phyloP scores from a whole-genome alignment of 2,888 invertebrate species.

The Cerceris ruficornis region DNA sequence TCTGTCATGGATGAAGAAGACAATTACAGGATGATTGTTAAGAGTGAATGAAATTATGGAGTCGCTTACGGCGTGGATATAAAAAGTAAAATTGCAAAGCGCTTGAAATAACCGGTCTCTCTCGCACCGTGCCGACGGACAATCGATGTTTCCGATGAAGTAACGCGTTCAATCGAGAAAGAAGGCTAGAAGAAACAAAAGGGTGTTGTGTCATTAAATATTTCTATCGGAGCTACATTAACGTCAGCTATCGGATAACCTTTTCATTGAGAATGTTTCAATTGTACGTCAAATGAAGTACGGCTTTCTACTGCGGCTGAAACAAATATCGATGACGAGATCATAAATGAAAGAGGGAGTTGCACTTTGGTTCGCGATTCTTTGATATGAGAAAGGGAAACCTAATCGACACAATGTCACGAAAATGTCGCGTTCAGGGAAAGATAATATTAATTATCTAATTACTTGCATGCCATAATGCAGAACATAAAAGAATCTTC shows the following conservation, averaged over 20 bases:
- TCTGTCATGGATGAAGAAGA: no score
- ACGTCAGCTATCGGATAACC: slow-evolving; percentile 14
- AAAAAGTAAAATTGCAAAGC: neutral
- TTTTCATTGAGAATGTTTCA: slow-evolving; percentile 26
- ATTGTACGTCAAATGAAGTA: slow-evolving; percentile 1
- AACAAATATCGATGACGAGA: neutral
- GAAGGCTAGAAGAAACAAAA: neutral
- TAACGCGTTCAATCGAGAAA: neutral
- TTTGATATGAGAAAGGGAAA: no score
- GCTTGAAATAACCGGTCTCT: neutral
- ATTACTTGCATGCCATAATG: no score
- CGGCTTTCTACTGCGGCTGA: neutral
- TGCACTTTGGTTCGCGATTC: neutral
- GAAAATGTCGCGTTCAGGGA: no score
- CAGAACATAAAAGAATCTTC: no score
- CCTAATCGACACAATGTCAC: no score
- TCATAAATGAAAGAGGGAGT: neutral
- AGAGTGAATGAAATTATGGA: neutral
- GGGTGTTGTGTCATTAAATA: neutral
- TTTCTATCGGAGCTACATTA: slow-evolving; percentile 2
- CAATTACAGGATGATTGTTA: neutral
- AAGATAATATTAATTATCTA: no score
- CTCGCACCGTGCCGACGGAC: neutral
- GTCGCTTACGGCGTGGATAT: neutral
- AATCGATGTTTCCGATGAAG: neutral